A percentile compares a stretch with the other conserved stretches of the same genome.
phyloP scores from a whole-genome alignment of 1,140 invertebrate species.

The Drosophila cardini region DNA sequence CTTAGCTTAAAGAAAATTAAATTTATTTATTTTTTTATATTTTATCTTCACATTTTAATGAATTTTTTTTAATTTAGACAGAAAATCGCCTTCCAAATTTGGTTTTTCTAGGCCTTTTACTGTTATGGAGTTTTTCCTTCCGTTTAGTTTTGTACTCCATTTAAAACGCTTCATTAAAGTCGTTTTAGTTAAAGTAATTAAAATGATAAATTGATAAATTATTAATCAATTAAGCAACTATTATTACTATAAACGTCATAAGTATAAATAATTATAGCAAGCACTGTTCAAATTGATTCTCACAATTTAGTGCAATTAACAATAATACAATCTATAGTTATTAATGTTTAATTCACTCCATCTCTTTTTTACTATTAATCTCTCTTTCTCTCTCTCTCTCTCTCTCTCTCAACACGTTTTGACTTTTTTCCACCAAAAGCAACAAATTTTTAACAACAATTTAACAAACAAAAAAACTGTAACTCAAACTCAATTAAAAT shows the following conservation, averaged over 20 bases:
- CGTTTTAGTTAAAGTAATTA: not conserved
- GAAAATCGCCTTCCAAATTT: too few relatives aligned
- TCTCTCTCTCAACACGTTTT: slow-evolving; percentile 62
- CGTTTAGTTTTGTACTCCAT: not conserved
- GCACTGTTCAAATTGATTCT: not conserved
- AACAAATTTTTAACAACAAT: slow-evolving; percentile 37
- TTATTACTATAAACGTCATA: not conserved
- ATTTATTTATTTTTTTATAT: not conserved
- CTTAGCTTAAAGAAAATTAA: too few relatives aligned
- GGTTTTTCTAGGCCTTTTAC: too few relatives aligned
- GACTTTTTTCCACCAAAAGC: slow-evolving; percentile 65
- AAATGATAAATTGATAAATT: not conserved
- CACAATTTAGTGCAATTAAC: slow-evolving; percentile 5
- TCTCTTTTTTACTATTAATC: not conserved
- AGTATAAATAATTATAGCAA: slow-evolving; percentile 3
- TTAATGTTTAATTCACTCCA: not conserved
- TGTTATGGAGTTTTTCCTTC: slow-evolving; percentile 11
- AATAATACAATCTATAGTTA: slow-evolving; percentile 3
- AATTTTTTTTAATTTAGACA: too few relatives aligned
- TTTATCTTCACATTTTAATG: too few relatives aligned
- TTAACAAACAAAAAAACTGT: slow-evolving; percentile 35
- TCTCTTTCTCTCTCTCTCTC: slow-evolving; percentile 1
- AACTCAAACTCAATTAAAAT: slow-evolving; percentile 61
- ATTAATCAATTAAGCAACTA: not conserved
- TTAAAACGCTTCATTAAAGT: not conserved